Percentiles rank a stretch among this genome's conserved stretches.
phyloP scores from a whole-genome alignment of 2,888 invertebrate species.

The Phymatocera aterrima region DNA sequence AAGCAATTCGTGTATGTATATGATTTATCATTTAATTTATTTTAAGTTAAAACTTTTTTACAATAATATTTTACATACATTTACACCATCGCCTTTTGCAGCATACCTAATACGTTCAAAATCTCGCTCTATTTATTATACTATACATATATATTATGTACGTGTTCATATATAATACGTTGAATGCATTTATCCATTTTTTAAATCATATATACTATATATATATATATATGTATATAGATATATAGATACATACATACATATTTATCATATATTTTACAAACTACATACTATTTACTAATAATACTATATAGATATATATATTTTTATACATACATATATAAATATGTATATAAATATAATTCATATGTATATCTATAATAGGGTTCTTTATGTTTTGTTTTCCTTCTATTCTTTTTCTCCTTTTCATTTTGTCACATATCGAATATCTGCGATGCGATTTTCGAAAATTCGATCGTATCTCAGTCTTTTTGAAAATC shows the following conservation, averaged over 20 bases:
- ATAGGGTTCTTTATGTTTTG: background rate
- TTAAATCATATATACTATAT: constrained; percentile 71
- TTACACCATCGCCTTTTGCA: constrained; percentile 63
- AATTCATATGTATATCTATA: constrained; percentile 33
- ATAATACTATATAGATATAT: constrained; percentile 69
- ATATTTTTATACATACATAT: constrained; percentile 56
- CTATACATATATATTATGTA: background rate
- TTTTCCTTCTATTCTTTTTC: constrained; percentile 37
- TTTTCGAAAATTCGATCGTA: constrained; percentile 52
- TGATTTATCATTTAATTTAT: constrained; percentile 74
- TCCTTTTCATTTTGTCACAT: background rate
- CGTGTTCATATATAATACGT: background rate
- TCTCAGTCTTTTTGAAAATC: constrained; percentile 62
- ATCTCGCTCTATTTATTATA: constrained; percentile 48
- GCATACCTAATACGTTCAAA: constrained; percentile 59
- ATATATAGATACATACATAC: constrained; percentile 57
- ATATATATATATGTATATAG: constrained; percentile 44
- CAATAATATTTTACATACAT: constrained; percentile 74
- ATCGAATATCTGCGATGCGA: constrained; percentile 52
- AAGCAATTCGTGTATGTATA: constrained; percentile 47
- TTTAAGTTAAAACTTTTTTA: constrained; percentile 75
- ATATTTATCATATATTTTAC: constrained; percentile 65
- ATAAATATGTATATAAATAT: constrained; percentile 41
- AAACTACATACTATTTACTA: constrained; percentile 72
- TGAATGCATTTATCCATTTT: constrained; percentile 52